A percentile compares a stretch with the other conserved stretches of the same genome.
These are phyloP conservation scores for Mythimna loreyi DNA, from an alignment of 2,888 invertebrate species.

Conservation along the genomic window DNA sequence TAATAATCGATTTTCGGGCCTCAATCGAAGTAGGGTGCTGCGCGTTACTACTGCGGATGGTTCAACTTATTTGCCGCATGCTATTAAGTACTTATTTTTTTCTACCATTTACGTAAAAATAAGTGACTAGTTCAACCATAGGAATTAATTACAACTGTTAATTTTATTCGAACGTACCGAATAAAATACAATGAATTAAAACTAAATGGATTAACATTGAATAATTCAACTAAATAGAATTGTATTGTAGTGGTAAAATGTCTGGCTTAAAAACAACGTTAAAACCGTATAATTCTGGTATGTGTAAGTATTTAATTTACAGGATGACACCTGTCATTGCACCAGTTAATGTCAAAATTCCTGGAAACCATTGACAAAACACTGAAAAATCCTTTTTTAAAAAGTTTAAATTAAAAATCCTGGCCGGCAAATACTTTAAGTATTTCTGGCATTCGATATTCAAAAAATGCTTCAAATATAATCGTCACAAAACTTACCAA, in stretches of 20 bases:
- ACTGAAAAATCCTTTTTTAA: background rate
- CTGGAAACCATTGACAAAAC: background rate
- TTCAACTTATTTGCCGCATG: too few species aligned
- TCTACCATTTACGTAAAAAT: too few species aligned
- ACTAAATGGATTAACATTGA: conserved; percentile 11
- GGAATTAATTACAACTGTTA: background rate
- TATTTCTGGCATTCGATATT: background rate
- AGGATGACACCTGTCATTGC: background rate
- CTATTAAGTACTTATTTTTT: too few species aligned
- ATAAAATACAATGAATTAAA: conserved; percentile 24
- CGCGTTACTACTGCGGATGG: too few species aligned
- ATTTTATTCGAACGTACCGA: conserved; percentile 19
- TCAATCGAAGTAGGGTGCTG: too few species aligned
- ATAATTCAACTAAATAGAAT: conserved; percentile 25
- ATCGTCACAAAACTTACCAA: background rate
- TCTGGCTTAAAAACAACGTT: conserved; percentile 44
- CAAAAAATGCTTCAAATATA: too few species aligned
- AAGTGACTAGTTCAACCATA: background rate
- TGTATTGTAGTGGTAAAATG: conserved; percentile 39
- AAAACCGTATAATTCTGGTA: conserved; percentile 26
- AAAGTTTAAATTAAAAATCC: background rate
- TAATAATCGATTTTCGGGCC: too few species aligned
- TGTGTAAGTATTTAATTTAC: conserved; percentile 1
- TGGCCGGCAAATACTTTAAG: background rate
- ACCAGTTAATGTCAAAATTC: background rate